These are phyloP conservation scores for Pentalonia nigronervosa DNA, from an alignment of 1,140 invertebrate genomes.

Conservation along the genomic window DNA sequence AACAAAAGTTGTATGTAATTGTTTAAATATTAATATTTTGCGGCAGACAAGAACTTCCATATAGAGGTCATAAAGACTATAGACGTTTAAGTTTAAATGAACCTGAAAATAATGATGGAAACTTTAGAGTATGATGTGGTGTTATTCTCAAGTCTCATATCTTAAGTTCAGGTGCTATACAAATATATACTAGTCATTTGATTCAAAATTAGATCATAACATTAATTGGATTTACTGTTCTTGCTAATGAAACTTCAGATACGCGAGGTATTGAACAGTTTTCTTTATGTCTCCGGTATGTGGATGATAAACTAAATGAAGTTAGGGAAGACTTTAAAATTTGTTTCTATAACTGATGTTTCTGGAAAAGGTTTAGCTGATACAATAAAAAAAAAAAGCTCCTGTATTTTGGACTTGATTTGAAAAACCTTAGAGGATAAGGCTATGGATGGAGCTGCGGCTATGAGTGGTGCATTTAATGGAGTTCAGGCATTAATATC, in stretches of 20 bases:
- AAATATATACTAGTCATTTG: constrained; percentile 54
- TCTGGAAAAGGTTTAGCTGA: constrained; percentile 59
- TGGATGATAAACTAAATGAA: constrained; percentile 34
- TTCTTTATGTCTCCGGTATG: constrained; percentile 59
- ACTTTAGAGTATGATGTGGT: constrained; percentile 55
- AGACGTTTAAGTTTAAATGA: constrained; percentile 58
- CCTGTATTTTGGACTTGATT: neutral
- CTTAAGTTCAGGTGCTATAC: neutral
- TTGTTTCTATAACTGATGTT: constrained; percentile 61
- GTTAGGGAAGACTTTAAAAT: constrained; percentile 60
- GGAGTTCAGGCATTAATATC: constrained; percentile 63
- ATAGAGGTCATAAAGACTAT: constrained; percentile 57
- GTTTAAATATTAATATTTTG: constrained; percentile 55
- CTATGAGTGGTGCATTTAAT: constrained; percentile 61
- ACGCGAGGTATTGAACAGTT: constrained; percentile 59
- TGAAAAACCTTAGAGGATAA: constrained; percentile 59
- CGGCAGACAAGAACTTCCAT: constrained; percentile 55
- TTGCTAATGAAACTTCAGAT: constrained; percentile 59
- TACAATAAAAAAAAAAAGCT: neutral
- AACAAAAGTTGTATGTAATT: neutral
- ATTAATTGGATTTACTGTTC: constrained; percentile 55
- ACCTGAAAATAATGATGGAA: constrained; percentile 60
- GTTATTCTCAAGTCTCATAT: constrained; percentile 45
- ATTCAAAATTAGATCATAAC: constrained; percentile 60
- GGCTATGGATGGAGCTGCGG: constrained; percentile 62